These are phyloP conservation scores for Pterophyllum scalare DNA, from an alignment of 2,113 vertebrate species.

Conservation along the genomic window DNA sequence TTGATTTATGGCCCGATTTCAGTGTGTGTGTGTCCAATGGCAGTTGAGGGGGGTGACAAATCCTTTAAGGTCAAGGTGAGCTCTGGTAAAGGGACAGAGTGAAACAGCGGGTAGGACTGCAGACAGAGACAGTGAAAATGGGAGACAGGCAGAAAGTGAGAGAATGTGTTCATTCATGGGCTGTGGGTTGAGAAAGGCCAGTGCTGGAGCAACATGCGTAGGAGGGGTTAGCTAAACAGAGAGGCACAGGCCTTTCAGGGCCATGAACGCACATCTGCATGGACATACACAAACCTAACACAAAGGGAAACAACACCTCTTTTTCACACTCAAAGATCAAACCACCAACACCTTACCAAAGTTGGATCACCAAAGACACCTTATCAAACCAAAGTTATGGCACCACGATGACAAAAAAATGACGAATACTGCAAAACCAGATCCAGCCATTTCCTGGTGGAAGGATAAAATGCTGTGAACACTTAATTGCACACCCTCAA, in stretches of 20 bases:
- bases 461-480: constrained; percentile 35
- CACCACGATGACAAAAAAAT: neutral
- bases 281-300: constrained; percentile 16
- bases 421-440: neutral
- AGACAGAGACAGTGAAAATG: constrained; percentile 14
- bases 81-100: constrained; percentile 31
- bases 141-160: constrained; percentile 16
- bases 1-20: neutral
- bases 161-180: constrained; percentile 75
- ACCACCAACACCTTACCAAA: neutral
- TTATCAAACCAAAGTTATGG: neutral
- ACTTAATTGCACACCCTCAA: neutral
- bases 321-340: neutral
- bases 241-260: constrained; percentile 31
- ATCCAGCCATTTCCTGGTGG: constrained; percentile 21
- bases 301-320: neutral
- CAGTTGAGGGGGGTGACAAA: neutral
- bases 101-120: constrained; percentile 10
- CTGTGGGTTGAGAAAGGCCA: constrained; percentile 60
- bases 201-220: constrained; percentile 55
- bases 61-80: constrained; percentile 57
- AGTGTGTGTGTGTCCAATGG: constrained; percentile 10
- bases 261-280: constrained; percentile 39
- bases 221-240: constrained; percentile 77
- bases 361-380: neutral